Evolutionary conservation across 1,140 invertebrate species (phyloP), one percentile per base, ranked within the genome.

Genomic region (Bilobella aurantiaca): DNA sequence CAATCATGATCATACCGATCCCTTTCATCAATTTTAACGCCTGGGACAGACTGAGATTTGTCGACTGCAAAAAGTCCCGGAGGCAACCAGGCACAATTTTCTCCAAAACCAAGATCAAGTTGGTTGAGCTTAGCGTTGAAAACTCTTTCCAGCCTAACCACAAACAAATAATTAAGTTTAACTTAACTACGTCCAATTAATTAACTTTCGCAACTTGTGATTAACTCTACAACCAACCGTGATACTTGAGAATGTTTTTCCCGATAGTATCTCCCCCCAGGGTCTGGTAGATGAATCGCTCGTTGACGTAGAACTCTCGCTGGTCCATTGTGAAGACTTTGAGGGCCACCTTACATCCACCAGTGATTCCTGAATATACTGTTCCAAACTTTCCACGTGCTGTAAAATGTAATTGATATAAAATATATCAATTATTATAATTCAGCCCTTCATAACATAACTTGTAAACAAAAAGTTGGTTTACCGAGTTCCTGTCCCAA

Each of bases 241-340:
- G 30, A 49, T 68, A 71, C 34, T 65, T 65, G 23, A 71, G 31
- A 53, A 71, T 34, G 42, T 64, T 46, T 27, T 32, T 27, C 5
- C 25, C 8, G 16, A 14, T 64, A 5, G 34, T 30, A 28, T 66
- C 59, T n/a, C n/a, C n/a, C 2, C 60, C 66, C 30, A 73, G 34
- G 56, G 31, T 57, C 25, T 69, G 49, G 27, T 63, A 73, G 16
- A 73, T 65, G 30, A 60, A 73, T 27, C 62, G 53, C 37, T 73
- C 71, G 67, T 73, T 73, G 14, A 70, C 69, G 47, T 66, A 73
- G 53, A 67, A 68, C 30, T 73, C 71, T 16, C 57, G 31, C 28
- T 73, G 64, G 14, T 73, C 71, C 1, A 34, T 25, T 28, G 64
- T 21, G 42, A 66, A 71, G 21, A 68, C 42, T 64, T 71, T 71